Percentiles rank a stretch among this genome's conserved stretches.
These are phyloP conservation scores for Drepana falcataria DNA, from an alignment of 2,888 invertebrate genomes.

Conservation along the genomic window DNA sequence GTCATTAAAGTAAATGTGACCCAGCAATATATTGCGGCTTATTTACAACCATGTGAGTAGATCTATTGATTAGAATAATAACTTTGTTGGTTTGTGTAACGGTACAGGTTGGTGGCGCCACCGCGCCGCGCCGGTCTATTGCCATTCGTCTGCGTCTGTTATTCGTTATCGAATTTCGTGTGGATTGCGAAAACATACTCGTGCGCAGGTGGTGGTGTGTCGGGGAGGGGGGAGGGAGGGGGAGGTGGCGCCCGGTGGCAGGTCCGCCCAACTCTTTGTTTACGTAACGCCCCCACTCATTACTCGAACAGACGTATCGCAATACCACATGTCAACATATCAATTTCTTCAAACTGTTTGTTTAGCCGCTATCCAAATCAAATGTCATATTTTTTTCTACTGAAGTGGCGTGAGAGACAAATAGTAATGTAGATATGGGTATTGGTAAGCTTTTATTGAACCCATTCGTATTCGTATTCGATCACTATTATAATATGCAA, in stretches of 20 bases:
- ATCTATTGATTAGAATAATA: slow-evolving; percentile 12
- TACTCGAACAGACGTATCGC: slow-evolving; percentile 51
- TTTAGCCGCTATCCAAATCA: background rate
- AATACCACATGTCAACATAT: slow-evolving; percentile 27
- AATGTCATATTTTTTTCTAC: background rate
- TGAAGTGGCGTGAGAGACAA: background rate
- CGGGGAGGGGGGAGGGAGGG: slow-evolving; percentile 30
- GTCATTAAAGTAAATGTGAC: background rate
- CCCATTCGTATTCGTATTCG: too few relatives aligned
- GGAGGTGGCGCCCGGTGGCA: slow-evolving; percentile 59
- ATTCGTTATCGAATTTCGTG: slow-evolving; percentile 34
- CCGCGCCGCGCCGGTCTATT: background rate
- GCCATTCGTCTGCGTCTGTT: background rate
- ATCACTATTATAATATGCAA: too few relatives aligned
- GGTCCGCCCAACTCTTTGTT: slow-evolving; percentile 76
- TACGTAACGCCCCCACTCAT: slow-evolving; percentile 73
- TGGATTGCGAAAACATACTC: slow-evolving; percentile 62
- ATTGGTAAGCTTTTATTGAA: too few relatives aligned
- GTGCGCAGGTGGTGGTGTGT: slow-evolving; percentile 49
- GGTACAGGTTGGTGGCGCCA: background rate
- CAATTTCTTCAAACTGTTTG: slow-evolving; percentile 15
- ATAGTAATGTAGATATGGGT: background rate
- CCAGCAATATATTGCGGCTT: background rate
- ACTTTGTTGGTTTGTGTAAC: slow-evolving; percentile 15
- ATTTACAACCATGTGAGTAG: background rate